Evolutionary conservation across 2,888 invertebrate genomes (phyloP), one percentile per base, ranked within the genome.

Genomic region (Salticus scenicus): DNA sequence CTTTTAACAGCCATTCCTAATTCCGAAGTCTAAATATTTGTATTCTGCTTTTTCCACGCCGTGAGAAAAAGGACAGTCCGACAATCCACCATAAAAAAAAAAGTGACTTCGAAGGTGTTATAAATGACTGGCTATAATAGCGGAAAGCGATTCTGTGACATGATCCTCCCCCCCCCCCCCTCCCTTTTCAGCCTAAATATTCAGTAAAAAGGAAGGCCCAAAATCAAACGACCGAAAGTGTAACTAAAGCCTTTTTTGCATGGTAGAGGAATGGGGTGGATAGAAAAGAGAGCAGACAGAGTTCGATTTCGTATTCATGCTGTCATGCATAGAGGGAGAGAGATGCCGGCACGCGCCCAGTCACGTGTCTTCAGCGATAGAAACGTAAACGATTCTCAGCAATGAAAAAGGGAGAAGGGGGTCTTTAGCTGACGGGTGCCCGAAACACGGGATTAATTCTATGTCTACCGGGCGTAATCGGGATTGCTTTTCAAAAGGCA

Each of bases 21-120:
- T 67, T 42, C 33, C 28, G 20, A n/a, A 64, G 37, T 67, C 79
- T 66, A 80, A 80, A 80, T 80, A 80, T 80, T 80, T 80, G 79
- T 41, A 66, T 66, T 66, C 67, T 30, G 37, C 37, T 71, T 71
- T 71, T 76, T 72, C 30, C 30, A 31, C 20, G 30, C 10, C 64
- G 74, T 41, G 41, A 74, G 64, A 74, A 74, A 72, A 64, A 27
- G 27, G 28, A 51, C 27, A 41, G 33, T 28, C 31, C n/a, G 5
- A 33, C 30, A 47, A n/a, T 14, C 42, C 17, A 41, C 10, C 41
- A 24, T 10, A 17, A 41, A 47, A n/a, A n/a, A n/a, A n/a, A 74
- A 64, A 75, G 57, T 57, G 57, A 57, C 57, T 57, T 24, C 24
- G 57, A 57, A 57, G 67, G 37, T 37, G 67, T 67, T 74, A 47